phyloP scores from a whole-genome alignment of 2,797 vertebrate species.

The Channallabes apus region DNA sequence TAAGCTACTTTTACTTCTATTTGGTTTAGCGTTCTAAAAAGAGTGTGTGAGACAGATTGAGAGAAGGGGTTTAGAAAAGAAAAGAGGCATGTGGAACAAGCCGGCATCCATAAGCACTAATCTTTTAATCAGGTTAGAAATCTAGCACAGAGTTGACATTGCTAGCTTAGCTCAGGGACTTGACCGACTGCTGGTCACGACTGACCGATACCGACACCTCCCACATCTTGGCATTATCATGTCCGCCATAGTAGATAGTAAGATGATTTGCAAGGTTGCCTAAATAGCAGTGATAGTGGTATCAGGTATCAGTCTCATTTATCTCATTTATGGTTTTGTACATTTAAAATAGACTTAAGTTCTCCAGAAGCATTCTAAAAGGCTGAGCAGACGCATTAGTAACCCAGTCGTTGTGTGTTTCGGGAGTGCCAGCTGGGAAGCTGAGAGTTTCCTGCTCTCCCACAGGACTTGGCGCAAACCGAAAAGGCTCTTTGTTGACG shows the following conservation, averaged over 20 bases:
- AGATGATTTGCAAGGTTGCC: not conserved
- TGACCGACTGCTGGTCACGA: not conserved
- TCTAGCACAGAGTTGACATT: not conserved
- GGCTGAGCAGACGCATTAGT: constrained; percentile 65
- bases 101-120: constrained; percentile 49
- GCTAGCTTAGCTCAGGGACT: not conserved
- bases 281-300: not conserved
- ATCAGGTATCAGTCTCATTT: not conserved
- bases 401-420: constrained; percentile 67
- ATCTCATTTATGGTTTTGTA: not conserved
- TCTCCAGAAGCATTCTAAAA: constrained; percentile 47
- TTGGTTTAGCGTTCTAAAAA: not conserved
- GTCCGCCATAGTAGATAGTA: not conserved
- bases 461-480: constrained; percentile 66
- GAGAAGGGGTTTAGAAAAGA: not conserved
- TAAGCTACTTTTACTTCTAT: not conserved
- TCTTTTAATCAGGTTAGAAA: constrained; percentile 57
- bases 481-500: constrained; percentile 72
- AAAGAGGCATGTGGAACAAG: not conserved
- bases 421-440: constrained; percentile 63
- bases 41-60: not conserved
- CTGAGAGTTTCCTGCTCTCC: constrained; percentile 67
- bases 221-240: not conserved
- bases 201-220: not conserved
- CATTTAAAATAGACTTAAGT: not conserved